Conservation (phyloP, 2,888 invertebrate genomes). For the Tipula confusa region DNA sequence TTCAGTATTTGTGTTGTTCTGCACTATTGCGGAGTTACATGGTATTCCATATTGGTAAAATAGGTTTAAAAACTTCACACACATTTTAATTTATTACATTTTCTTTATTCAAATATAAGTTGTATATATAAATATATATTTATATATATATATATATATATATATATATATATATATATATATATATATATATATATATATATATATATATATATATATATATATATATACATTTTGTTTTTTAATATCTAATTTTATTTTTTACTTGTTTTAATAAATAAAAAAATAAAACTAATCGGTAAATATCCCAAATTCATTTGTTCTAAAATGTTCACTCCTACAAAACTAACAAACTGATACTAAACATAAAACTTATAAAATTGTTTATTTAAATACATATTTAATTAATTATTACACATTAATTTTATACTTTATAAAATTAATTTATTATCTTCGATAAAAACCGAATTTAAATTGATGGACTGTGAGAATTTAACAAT, state of each 20-base stretch:
- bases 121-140: background rate
- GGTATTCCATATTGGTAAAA: too few relatives aligned
- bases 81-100: background rate
- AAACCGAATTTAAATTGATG: background rate
- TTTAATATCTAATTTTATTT: background rate
- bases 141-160: background rate
- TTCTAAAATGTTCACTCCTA: background rate
- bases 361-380: background rate
- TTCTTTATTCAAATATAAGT: background rate
- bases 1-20: too few relatives aligned
- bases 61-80: too few relatives aligned
- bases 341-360: background rate
- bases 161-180: too few relatives aligned
- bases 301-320: background rate
- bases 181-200: too few relatives aligned
- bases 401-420: background rate
- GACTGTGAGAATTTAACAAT: background rate
- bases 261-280: background rate
- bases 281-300: background rate
- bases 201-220: too few relatives aligned
- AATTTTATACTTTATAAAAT: background rate
- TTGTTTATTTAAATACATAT: background rate
- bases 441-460: background rate
- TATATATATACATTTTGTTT: background rate
- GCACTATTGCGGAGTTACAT: too few relatives aligned